Evolutionary conservation across 2,888 invertebrate genomes (phyloP).

Genomic region (Epistrophe eligans): DNA sequence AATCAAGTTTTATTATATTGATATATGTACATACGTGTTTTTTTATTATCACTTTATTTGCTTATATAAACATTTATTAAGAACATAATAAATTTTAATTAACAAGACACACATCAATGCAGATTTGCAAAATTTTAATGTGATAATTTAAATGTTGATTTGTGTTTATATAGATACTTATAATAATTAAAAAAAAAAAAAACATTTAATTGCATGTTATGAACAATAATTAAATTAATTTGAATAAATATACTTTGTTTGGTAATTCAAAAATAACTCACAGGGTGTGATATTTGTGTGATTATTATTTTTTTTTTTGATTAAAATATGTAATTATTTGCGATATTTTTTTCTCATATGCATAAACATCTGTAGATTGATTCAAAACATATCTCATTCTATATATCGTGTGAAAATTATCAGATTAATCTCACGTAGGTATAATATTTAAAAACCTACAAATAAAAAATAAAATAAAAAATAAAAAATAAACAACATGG

Average conservation of each 20-base stretch:
- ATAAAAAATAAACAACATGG: not conserved
- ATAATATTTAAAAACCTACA: not conserved
- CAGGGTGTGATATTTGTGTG: constrained; percentile 43
- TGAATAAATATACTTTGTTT: constrained; percentile 27
- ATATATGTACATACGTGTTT: not conserved
- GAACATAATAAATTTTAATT: constrained; percentile 68
- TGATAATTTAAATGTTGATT: constrained; percentile 54
- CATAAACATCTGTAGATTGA: too few species aligned
- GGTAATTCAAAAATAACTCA: constrained; percentile 20
- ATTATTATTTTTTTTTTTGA: constrained; percentile 5
- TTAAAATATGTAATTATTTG: not conserved
- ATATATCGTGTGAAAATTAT: not conserved
- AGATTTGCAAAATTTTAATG: constrained; percentile 49
- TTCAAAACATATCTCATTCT: not conserved
- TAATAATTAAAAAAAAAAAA: not conserved
- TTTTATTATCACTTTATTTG: constrained; percentile 19
- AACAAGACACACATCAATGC: constrained; percentile 57
- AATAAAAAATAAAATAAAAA: too few species aligned
- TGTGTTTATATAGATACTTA: constrained; percentile 25
- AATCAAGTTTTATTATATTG: not conserved
- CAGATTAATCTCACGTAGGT: not conserved
- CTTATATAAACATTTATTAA: constrained; percentile 55
- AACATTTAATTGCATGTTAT: constrained; percentile 55
- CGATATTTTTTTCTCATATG: not conserved
- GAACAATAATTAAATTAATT: constrained; percentile 44